Evolutionary conservation across 1,140 invertebrate genomes (phyloP), one percentile per base, ranked within the genome.

Genomic region (Hypothenemus hampei): DNA sequence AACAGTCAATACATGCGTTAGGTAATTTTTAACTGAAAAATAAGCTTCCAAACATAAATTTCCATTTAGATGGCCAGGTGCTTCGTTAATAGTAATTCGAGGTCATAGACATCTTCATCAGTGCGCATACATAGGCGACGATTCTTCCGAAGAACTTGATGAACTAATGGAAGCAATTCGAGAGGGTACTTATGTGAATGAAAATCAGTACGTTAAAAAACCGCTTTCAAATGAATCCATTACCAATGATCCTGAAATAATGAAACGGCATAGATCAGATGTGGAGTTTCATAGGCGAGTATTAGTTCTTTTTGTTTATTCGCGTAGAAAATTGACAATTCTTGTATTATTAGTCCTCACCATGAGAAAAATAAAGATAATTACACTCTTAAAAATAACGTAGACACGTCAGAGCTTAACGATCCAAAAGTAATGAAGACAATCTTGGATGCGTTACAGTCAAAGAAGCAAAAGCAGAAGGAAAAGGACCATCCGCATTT

Each of bases 41-140:
- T n/a, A n/a, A n/a, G n/a, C 16, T 31, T 11, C 10, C 26, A 31
- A 8, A 31, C 26, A 13, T 11, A 39, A 39, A 19, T 16, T 10
- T n/a, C n/a, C n/a, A 8, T 39, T 63, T 31, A 88, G 86, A 65
- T 85, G 80, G 77, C 83, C 84, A 7, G 86, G 86, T 5, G 84
- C 84, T 2, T 86, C 83, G 2, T 70, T 89, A 20, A 82, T 87
- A 35, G 80, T 88, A 63, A 84, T 89, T 26, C 76, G 82, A 62
- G 86, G 86, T 0, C 83, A 86, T 65, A 83, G 83, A 60, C 83
- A 87, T 69, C 70, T 89, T 0, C 81, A 85, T 62, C 82, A 86
- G 56, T 89, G 86, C 61, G 86, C 86, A 0, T 89, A 87, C 68
- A 87, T 89, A 44, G 86, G 86, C 1, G 84, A 88, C 61, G 79